Conservation (phyloP, 2,797 vertebrate genomes). For the Eleutherodactylus coqui region DNA sequence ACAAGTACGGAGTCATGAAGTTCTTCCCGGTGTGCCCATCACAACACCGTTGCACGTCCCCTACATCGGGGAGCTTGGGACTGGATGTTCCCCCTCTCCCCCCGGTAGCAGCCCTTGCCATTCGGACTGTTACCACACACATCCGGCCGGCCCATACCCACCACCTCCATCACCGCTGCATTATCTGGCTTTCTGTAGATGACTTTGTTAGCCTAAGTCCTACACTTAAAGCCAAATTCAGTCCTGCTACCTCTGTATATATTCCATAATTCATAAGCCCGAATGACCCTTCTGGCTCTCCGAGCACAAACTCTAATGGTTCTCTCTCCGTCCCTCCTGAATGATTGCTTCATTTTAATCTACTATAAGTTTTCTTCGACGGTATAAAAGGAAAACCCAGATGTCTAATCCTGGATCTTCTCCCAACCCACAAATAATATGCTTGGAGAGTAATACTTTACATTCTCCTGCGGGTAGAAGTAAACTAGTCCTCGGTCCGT, state of each 20-base stretch:
- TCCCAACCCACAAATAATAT: constrained; percentile 52
- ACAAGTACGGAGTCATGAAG: too few relatives aligned
- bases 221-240: not conserved
- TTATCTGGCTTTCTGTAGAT: too few relatives aligned
- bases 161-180: too few relatives aligned
- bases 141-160: too few relatives aligned
- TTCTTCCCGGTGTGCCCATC: too few relatives aligned
- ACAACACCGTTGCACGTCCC: too few relatives aligned
- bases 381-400: constrained; percentile 41
- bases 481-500: not conserved
- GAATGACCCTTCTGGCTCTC: not conserved
- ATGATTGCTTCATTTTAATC: constrained; percentile 31
- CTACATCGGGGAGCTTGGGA: too few relatives aligned
- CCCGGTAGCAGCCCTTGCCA: too few relatives aligned
- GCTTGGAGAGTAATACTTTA: constrained; percentile 21
- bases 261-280: not conserved
- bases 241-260: not conserved
- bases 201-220: too few relatives aligned
- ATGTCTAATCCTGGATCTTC: constrained; percentile 36
- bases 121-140: too few relatives aligned
- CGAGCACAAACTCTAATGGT: not conserved
- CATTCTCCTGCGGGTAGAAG: constrained; percentile 31
- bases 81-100: too few relatives aligned
- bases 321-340: not conserved
- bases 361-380: not conserved